Conservation (phyloP, 1,140 invertebrate species). For the Cotesia vestalis region DNA sequence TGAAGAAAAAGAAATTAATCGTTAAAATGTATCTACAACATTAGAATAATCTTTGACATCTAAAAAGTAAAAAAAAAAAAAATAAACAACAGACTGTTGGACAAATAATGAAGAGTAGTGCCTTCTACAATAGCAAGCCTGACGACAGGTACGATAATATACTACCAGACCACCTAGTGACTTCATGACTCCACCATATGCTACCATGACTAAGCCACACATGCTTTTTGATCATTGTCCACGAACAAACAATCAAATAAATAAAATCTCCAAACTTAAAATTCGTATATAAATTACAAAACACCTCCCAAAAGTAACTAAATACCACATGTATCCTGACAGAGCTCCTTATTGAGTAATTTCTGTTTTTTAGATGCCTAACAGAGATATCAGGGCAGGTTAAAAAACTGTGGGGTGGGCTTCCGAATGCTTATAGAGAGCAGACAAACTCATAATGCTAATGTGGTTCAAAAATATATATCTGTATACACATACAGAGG, state of each 20-base stretch:
- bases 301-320: background rate
- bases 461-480: no score
- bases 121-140: slow-evolving; percentile 48
- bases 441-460: no score
- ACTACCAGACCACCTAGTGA: slow-evolving; percentile 63
- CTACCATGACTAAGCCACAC: slow-evolving; percentile 65
- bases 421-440: slow-evolving; percentile 4
- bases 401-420: slow-evolving; percentile 33
- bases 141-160: slow-evolving; percentile 65
- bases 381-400: slow-evolving; percentile 37
- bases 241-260: slow-evolving; percentile 3
- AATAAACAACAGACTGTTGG: slow-evolving; percentile 49
- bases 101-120: slow-evolving; percentile 56
- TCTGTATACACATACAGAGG: no score
- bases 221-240: slow-evolving; percentile 46
- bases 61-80: slow-evolving; percentile 24
- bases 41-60: no score
- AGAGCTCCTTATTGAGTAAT: no score
- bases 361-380: slow-evolving; percentile 8
- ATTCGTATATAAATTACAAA: background rate
- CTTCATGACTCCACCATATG: slow-evolving; percentile 65
- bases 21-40: no score
- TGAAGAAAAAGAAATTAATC: no score
- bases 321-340: background rate
- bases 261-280: background rate